These are phyloP conservation scores for Rhabdophis nuchalis DNA, from an alignment of 2,797 vertebrate genomes.

Conservation along the genomic window DNA sequence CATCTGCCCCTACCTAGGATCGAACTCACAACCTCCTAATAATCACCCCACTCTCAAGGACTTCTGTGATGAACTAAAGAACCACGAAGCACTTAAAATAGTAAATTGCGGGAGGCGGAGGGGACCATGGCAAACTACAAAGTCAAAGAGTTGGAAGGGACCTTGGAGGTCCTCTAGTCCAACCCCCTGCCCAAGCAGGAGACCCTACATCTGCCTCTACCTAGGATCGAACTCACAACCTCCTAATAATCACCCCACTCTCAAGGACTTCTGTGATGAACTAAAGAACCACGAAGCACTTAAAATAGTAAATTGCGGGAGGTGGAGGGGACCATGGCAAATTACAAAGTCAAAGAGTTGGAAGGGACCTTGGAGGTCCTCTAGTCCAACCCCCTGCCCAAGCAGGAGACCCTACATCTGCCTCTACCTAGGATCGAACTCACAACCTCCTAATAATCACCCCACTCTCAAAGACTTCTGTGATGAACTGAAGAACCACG, in stretches of 20 bases:
- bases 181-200: background rate
- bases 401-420: background rate
- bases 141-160: background rate
- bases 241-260: background rate
- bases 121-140: background rate
- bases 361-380: background rate
- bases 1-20: no score
- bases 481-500: background rate
- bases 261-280: background rate
- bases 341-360: background rate
- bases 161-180: background rate
- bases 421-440: no score
- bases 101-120: background rate
- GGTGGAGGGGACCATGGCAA: background rate
- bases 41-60: background rate
- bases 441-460: background rate
- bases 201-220: no score
- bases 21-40: no score
- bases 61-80: background rate
- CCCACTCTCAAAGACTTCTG: background rate
- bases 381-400: background rate
- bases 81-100: fast-evolving
- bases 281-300: background rate
- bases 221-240: no score
- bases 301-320: background rate